Percentiles rank a stretch among this genome's conserved stretches.
These are phyloP conservation scores for Merluccius polli DNA, from an alignment of 2,797 vertebrate genomes.

Conservation along the genomic window DNA sequence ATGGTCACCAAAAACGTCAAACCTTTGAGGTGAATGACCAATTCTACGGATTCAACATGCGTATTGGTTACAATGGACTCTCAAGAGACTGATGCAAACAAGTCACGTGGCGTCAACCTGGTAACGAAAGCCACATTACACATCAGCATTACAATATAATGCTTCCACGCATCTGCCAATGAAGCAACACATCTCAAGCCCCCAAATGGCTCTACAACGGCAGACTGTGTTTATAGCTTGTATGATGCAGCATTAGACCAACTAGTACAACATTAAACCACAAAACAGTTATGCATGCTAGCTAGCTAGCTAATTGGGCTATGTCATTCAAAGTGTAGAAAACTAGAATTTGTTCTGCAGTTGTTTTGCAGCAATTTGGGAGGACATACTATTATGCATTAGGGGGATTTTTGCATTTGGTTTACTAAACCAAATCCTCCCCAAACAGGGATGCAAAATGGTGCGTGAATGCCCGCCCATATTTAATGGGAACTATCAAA, in stretches of 20 bases:
- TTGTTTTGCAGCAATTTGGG: constrained; percentile 9
- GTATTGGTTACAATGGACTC: constrained; percentile 18
- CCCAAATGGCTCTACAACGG: constrained; percentile 32
- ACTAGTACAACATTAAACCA: constrained; percentile 45
- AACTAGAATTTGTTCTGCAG: neutral
- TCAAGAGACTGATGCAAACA: constrained; percentile 18
- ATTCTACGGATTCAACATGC: constrained; percentile 37
- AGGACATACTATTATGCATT: neutral
- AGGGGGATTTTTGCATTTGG: constrained; percentile 14
- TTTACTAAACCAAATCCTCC: neutral
- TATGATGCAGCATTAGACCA: constrained; percentile 31
- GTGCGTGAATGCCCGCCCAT: neutral
- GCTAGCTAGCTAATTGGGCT: constrained; percentile 25
- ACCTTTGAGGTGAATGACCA: constrained; percentile 10
- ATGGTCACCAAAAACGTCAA: neutral
- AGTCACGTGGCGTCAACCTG: constrained; percentile 4
- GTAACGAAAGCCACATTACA: constrained; percentile 26
- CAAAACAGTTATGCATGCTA: constrained; percentile 37
- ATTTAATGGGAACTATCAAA: neutral
- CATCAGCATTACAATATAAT: constrained; percentile 6
- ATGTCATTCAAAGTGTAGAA: constrained; percentile 7
- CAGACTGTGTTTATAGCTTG: constrained; percentile 46
- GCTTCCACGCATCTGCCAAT: constrained; percentile 10
- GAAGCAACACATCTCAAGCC: constrained; percentile 9
- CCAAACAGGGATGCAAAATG: constrained; percentile 13